Conservation (phyloP, 1,140 invertebrate species). For the Coptotermes formosanus region DNA sequence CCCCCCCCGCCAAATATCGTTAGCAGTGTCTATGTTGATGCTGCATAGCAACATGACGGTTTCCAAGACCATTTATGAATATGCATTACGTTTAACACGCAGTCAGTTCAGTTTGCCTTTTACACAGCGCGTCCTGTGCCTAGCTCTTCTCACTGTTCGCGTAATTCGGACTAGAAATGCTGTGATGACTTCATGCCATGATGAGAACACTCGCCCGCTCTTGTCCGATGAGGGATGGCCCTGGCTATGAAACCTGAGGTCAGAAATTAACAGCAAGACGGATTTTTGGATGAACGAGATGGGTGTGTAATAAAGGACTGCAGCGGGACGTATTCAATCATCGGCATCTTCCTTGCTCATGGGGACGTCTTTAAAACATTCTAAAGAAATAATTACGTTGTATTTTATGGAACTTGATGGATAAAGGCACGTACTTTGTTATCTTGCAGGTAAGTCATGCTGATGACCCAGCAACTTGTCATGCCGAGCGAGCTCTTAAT, state of each 20-base stretch:
- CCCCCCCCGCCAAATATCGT: too few relatives aligned
- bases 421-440: not conserved
- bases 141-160: not conserved
- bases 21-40: too few relatives aligned
- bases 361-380: not conserved
- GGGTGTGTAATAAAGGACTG: not conserved
- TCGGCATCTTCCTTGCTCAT: not conserved
- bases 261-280: not conserved
- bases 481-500: not conserved
- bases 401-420: not conserved
- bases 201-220: not conserved
- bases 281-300: not conserved
- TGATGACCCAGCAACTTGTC: not conserved
- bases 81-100: too few relatives aligned
- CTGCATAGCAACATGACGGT: too few relatives aligned
- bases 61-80: too few relatives aligned
- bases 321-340: not conserved
- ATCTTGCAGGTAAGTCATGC: not conserved
- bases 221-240: not conserved
- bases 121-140: too few relatives aligned
- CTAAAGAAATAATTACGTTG: not conserved
- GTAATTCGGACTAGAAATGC: not conserved
- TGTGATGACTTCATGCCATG: not conserved
- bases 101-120: too few relatives aligned
- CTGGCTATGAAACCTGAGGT: not conserved